Conservation (phyloP, 1,140 invertebrate species). For the Drosophila navojoa region DNA sequence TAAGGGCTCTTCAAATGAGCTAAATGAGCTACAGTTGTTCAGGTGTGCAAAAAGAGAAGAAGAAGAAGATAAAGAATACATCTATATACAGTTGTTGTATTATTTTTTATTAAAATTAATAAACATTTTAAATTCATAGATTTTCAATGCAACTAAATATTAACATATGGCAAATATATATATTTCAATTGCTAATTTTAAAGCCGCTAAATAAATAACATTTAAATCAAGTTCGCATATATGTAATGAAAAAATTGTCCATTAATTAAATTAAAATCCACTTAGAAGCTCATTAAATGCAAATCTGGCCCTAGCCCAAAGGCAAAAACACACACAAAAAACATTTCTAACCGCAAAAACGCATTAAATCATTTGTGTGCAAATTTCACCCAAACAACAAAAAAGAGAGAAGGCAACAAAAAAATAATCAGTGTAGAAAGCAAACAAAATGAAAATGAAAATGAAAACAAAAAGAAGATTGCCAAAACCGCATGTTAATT, state of each 20-base stretch:
- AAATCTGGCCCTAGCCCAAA: constrained; percentile 55
- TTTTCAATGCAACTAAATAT: not conserved
- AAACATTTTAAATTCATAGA: not conserved
- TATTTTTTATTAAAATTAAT: not conserved
- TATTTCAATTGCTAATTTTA: constrained; percentile 3
- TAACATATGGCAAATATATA: too few species aligned
- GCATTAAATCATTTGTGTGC: constrained; percentile 77
- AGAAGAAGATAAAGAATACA: too few species aligned
- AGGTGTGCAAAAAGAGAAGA: not conserved
- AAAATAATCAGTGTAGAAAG: not conserved
- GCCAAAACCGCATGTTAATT: constrained; percentile 78
- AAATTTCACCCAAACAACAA: constrained; percentile 60
- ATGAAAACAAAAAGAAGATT: constrained; percentile 49
- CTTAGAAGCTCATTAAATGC: constrained; percentile 81
- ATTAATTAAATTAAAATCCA: constrained; percentile 82
- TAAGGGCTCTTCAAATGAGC: not conserved
- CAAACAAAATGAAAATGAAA: constrained; percentile 32
- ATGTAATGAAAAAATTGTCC: constrained; percentile 10
- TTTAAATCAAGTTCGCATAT: constrained; percentile 35
- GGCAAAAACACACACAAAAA: constrained; percentile 53
- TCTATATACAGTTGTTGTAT: not conserved
- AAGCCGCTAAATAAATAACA: not conserved
- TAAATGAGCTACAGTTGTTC: not conserved
- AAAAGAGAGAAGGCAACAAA: constrained; percentile 13
- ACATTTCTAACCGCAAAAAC: constrained; percentile 79